These are phyloP conservation scores for Drosophila parvula DNA, from an alignment of 1,140 invertebrate species.

Conservation along the genomic window DNA sequence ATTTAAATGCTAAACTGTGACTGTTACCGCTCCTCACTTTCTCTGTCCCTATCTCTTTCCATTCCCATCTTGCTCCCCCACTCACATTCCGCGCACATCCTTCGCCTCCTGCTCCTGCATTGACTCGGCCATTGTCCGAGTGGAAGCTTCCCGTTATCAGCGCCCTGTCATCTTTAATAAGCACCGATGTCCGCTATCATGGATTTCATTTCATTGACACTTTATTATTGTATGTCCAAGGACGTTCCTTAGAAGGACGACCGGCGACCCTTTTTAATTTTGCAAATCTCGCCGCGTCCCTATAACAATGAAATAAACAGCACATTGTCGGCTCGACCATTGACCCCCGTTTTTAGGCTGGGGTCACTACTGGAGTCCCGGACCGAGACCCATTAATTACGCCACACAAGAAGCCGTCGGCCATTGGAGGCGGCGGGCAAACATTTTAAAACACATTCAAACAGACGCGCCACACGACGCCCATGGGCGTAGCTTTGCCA, in stretches of 20 bases:
- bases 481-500: conserved; percentile 18
- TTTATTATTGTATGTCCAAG: conserved; percentile 63
- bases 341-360: conserved; percentile 23
- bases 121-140: conserved; percentile 43
- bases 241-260: conserved; percentile 32
- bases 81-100: conserved; percentile 22
- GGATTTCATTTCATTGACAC: conserved; percentile 80
- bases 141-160: conserved; percentile 57
- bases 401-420: conserved; percentile 49
- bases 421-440: conserved; percentile 24
- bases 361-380: conserved; percentile 12
- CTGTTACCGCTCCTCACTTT: conserved; percentile 13
- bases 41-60: conserved; percentile 31
- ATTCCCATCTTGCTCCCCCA: conserved; percentile 15
- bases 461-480: conserved; percentile 33
- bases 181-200: conserved; percentile 76
- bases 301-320: conserved; percentile 79
- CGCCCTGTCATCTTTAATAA: conserved; percentile 78
- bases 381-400: conserved; percentile 73
- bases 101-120: conserved; percentile 46
- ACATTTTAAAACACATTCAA: conserved; percentile 63
- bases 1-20: conserved; percentile 78
- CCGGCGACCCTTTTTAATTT: conserved; percentile 79
- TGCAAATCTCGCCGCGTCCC: conserved; percentile 68
- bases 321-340: conserved; percentile 47